Evolutionary conservation across 2,797 vertebrate species (phyloP).

Genomic region (Alauda arvensis): DNA sequence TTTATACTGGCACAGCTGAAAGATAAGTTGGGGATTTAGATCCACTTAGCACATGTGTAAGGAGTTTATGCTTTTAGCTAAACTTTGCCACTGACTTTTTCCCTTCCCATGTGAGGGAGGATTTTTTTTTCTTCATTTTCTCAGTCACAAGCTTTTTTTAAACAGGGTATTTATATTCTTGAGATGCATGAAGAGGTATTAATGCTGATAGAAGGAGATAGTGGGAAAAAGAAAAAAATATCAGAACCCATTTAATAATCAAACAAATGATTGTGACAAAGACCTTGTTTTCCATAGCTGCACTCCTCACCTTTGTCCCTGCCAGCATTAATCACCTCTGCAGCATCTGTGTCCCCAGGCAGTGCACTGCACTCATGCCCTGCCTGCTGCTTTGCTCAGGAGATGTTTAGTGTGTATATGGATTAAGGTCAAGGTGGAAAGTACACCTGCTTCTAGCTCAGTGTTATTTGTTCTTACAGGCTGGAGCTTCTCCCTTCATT

Average conservation of each 20-base stretch:
- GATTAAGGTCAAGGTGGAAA: conserved; percentile 27
- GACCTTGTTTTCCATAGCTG: background rate
- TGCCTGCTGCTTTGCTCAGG: background rate
- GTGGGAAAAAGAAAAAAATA: background rate
- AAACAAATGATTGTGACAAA: background rate
- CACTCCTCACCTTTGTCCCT: background rate
- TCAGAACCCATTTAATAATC: background rate
- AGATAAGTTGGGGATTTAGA: background rate
- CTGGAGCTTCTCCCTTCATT: background rate
- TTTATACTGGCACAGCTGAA: background rate
- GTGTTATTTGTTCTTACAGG: background rate
- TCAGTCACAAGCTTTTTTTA: background rate
- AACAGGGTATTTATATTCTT: background rate
- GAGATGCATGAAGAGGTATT: background rate
- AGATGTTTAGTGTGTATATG: background rate
- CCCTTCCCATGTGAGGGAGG: background rate
- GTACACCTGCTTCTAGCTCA: background rate
- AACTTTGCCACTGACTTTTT: background rate
- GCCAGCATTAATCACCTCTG: background rate
- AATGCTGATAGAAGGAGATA: background rate
- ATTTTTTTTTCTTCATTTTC: background rate
- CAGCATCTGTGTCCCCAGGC: background rate
- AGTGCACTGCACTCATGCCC: background rate
- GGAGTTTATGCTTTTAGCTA: background rate
- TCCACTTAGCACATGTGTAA: background rate